Base-by-base conservation (phyloP, 2,888 invertebrate species). In the Odontomyia ornata region DNA sequence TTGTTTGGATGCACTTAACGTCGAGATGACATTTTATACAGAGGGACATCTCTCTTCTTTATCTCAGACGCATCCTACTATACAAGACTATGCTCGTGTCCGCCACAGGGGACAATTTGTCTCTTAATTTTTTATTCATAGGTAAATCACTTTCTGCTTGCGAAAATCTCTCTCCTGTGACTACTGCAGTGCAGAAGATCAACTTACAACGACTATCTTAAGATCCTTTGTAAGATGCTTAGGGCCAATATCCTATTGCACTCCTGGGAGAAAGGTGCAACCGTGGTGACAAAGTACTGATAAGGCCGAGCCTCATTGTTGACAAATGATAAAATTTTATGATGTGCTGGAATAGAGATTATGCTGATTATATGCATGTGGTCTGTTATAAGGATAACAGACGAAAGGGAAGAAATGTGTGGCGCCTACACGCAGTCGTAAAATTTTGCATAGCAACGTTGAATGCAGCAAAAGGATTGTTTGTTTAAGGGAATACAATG, bases 251-350 rank as follows among this genome's bases (percentile, higher is more conserved):
- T 60, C 13, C 57, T 60, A 9, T 23, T 5, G 4, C 57, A 9
- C 57, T 5, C 25, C 25, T 5, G 3, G 13, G 23, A 18, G 57
- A 52, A 36, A 36, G 52, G 18, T 52, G 57, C 3, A 60, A 60
- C 21, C 23, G 11, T 23, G 23, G 57, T 18, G 23, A 60, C 21
- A 60, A 60, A 60, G 57, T 60, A 23, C 23, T 25, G 57, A 60
- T 60, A 60, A 23, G 25, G 23, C 57, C 4, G 3, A 13, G 11
- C 5, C 52, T n/a, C 25, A 60, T 60, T 60, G 57, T 60, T 60
- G 57, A 60, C 57, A 60, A 60, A 60, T 60, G 57, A 60, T 60
- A 60, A 60, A 23, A 60, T 60, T 25, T 60, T 18, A 60, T 60
- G 57, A 60, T 23, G 57, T 60, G 57, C 57, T 5, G 57, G 57